phyloP scores from a whole-genome alignment of 2,888 invertebrate species.

The Brenthis hecate region DNA sequence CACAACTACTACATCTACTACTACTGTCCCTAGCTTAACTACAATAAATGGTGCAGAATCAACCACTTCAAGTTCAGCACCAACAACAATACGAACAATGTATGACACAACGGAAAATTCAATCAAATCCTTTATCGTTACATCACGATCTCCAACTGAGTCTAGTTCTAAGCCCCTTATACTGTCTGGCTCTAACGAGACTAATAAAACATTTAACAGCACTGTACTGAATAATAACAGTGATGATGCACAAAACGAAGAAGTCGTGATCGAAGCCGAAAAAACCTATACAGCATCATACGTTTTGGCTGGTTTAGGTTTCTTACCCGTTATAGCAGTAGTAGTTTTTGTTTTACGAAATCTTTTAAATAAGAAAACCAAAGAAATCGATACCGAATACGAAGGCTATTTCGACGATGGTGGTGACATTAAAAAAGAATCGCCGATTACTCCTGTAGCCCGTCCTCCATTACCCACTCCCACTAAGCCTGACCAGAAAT shows the following conservation, averaged over 20 bases:
- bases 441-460: conserved; percentile 79
- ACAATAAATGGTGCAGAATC: conserved; percentile 25
- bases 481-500: conserved; percentile 82
- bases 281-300: conserved; percentile 84
- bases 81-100: conserved; percentile 39
- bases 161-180: conserved; percentile 59
- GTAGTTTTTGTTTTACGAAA: conserved; percentile 81
- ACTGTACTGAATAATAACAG: conserved; percentile 51
- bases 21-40: conserved; percentile 44
- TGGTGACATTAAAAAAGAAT: conserved; percentile 76
- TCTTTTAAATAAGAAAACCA: conserved; percentile 78
- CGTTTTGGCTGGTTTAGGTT: conserved; percentile 83
- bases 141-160: conserved; percentile 74
- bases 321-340: conserved; percentile 82
- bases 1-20: conserved; percentile 52
- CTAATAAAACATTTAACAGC: conserved; percentile 50
- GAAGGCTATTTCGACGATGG: conserved; percentile 84
- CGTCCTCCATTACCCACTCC: conserved; percentile 80
- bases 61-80: conserved; percentile 34
- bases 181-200: conserved; percentile 47
- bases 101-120: conserved; percentile 50
- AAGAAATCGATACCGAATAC: conserved; percentile 82
- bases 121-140: conserved; percentile 62
- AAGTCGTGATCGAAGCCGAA: conserved; percentile 81
- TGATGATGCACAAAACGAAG: conserved; percentile 67